Conservation (phyloP, 2,113 vertebrate genomes). For the Chroicocephalus ridibundus region DNA sequence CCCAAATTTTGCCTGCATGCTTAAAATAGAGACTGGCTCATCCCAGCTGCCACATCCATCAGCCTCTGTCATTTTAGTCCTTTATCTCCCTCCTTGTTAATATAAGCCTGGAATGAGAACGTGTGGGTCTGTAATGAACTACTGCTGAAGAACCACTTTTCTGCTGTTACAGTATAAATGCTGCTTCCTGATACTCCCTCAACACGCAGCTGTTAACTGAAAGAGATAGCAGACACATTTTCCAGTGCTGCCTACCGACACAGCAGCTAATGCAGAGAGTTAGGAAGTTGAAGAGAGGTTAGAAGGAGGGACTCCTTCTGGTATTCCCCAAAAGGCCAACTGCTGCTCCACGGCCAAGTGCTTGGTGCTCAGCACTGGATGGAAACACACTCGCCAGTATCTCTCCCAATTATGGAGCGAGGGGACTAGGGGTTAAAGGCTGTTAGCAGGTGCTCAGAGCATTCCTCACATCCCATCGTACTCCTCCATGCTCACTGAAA, state of each 20-base stretch:
- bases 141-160: neutral
- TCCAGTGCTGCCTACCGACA: neutral
- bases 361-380: neutral
- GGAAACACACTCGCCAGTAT: neutral
- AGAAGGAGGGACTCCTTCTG: neutral
- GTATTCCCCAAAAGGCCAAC: neutral
- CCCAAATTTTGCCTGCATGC: conserved; percentile 26
- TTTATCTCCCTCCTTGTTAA: conserved; percentile 47
- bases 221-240: neutral
- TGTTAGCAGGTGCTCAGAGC: neutral
- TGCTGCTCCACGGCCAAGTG: neutral
- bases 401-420: neutral
- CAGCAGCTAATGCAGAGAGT: neutral
- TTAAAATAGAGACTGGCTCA: conserved; percentile 62
- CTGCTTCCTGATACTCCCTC: neutral
- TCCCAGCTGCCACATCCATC: conserved; percentile 60
- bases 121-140: neutral
- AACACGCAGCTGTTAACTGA: neutral
- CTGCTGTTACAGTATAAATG: neutral
- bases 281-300: neutral
- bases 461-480: neutral
- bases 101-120: conserved; percentile 25
- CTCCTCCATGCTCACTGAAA: neutral
- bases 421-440: neutral
- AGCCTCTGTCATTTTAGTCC: conserved; percentile 19